Percentiles rank a stretch among this genome's conserved stretches.
phyloP scores from a whole-genome alignment of 2,888 invertebrate genomes.

The Morpho deidamia region DNA sequence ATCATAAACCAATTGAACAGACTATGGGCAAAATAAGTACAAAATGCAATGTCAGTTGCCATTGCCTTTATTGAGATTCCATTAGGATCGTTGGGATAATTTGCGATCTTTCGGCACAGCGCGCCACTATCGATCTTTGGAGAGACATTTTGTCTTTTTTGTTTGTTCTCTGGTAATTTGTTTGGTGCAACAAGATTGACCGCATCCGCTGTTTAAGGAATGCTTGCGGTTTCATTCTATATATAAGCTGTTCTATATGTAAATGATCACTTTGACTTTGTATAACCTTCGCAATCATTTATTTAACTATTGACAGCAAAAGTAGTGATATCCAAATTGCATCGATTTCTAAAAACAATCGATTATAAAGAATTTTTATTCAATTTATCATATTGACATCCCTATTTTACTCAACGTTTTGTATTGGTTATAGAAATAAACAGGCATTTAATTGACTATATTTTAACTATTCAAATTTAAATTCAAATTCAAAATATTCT shows the following conservation, averaged over 20 bases:
- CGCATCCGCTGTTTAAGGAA: constrained; percentile 13
- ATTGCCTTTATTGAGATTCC: constrained; percentile 35
- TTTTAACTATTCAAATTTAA: too few relatives aligned
- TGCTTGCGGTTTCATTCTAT: constrained; percentile 9
- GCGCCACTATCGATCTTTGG: constrained; percentile 14
- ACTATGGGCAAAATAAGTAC: constrained; percentile 48
- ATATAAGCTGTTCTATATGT: constrained; percentile 1
- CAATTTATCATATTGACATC: too few relatives aligned
- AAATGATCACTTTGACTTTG: too few relatives aligned
- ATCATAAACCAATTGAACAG: constrained; percentile 47
- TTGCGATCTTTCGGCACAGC: constrained; percentile 22
- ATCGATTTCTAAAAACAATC: too few relatives aligned
- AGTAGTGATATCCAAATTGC: too few relatives aligned
- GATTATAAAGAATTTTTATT: too few relatives aligned
- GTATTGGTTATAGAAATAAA: too few relatives aligned
- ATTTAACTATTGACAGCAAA: too few relatives aligned
- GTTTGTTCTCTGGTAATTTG: constrained; percentile 17
- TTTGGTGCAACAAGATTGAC: constrained; percentile 17
- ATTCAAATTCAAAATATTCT: too few relatives aligned
- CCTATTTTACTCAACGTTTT: too few relatives aligned
- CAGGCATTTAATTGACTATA: too few relatives aligned
- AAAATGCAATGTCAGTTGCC: constrained; percentile 36
- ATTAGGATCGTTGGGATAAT: constrained; percentile 26
- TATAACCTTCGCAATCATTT: too few relatives aligned
- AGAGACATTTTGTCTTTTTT: constrained; percentile 15